Evolutionary conservation across 1,140 invertebrate genomes (phyloP).

Genomic region (Daktulosphaira vitifoliae): DNA sequence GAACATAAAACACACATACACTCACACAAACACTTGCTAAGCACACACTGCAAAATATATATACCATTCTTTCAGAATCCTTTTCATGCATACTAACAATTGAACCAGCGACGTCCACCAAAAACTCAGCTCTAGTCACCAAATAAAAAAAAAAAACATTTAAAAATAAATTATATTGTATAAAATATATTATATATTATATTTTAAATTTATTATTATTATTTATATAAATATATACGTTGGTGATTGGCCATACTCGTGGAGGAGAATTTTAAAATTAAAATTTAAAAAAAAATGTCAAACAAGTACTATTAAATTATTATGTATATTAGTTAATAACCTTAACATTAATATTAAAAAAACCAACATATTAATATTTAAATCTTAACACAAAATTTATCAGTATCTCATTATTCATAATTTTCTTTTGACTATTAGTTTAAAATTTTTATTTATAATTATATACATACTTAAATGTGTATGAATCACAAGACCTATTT

Average conservation of each 20-base stretch:
- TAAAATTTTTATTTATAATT: neutral
- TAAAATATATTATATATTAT: neutral
- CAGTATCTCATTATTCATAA: slow-evolving; percentile 31
- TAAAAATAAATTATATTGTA: slow-evolving; percentile 6
- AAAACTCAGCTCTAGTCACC: slow-evolving; percentile 36
- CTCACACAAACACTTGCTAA: no score
- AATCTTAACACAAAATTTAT: slow-evolving; percentile 27
- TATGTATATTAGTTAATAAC: no score
- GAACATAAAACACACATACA: no score
- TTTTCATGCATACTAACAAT: no score
- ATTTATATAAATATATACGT: neutral
- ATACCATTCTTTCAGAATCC: no score
- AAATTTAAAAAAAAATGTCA: no score
- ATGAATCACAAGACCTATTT: no score
- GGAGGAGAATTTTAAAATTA: neutral
- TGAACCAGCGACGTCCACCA: slow-evolving; percentile 25
- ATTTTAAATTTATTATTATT: neutral
- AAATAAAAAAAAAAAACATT: neutral
- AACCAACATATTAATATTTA: slow-evolving; percentile 4
- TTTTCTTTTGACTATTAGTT: slow-evolving; percentile 25
- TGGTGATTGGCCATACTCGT: slow-evolving; percentile 18
- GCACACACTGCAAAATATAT: no score
- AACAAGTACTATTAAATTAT: no score
- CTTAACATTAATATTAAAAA: no score
- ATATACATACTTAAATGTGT: no score